Percentiles rank a stretch among this genome's conserved stretches.
Conservation (phyloP, 2,113 vertebrate genomes). For the Python bivittatus region DNA sequence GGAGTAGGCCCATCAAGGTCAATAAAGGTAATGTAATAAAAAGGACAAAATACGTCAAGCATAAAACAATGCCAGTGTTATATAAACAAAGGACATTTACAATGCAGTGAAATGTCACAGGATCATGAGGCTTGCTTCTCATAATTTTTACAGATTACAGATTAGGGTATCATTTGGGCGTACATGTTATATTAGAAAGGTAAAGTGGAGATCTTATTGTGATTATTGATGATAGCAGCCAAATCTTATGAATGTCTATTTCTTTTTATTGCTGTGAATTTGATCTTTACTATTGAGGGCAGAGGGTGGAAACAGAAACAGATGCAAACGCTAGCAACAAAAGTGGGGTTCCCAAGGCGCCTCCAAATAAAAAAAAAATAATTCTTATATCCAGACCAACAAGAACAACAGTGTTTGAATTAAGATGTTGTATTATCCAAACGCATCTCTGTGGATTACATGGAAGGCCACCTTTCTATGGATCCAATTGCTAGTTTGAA, state of each 20-base stretch:
- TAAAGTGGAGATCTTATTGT: not conserved
- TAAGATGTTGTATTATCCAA: not conserved
- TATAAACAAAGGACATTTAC: not conserved
- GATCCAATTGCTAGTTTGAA: not conserved
- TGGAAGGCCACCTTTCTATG: not conserved
- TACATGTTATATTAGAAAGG: not conserved
- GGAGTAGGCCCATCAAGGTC: accelerated
- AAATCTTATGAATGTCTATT: not conserved
- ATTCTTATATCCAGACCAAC: not conserved
- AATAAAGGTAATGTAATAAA: not conserved
- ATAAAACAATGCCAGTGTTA: not conserved
- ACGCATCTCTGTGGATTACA: not conserved
- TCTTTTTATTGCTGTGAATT: not conserved
- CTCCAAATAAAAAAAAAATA: not conserved
- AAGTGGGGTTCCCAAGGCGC: accelerated
- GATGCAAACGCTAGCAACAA: not conserved
- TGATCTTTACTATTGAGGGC: not conserved
- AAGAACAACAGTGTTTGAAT: not conserved
- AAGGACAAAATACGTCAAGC: accelerated
- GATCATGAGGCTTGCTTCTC: not conserved
- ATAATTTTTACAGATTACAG: not conserved
- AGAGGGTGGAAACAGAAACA: not conserved
- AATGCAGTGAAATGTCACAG: not conserved
- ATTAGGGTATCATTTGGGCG: not conserved
- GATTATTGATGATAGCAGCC: not conserved